Evolutionary conservation across 2,797 vertebrate genomes (phyloP).

Genomic region (Sebastes itinus): DNA sequence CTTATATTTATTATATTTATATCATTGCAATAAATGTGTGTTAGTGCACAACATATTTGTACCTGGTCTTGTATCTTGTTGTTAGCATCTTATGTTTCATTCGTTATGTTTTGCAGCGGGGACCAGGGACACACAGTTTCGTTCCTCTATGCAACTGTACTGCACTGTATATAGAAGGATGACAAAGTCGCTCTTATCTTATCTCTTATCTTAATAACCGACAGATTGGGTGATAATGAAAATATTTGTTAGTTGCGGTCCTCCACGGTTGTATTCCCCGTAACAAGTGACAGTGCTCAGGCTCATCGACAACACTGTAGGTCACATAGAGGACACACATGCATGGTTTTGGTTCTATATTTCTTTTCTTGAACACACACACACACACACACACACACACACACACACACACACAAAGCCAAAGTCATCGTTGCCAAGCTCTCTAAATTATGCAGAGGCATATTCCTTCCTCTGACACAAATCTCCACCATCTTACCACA

Average conservation of each 20-base stretch:
- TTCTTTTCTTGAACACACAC: conserved; percentile 8
- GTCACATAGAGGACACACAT: conserved; percentile 31
- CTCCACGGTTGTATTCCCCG: background rate
- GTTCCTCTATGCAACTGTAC: background rate
- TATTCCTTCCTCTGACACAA: conserved; percentile 58
- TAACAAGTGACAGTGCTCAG: background rate
- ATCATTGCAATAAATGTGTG: background rate
- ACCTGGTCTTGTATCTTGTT: background rate
- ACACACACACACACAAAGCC: background rate
- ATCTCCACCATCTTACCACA: conserved; percentile 68
- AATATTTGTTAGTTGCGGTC: background rate
- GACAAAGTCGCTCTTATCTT: background rate
- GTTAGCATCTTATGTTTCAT: background rate
- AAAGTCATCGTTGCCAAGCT: conserved; percentile 11
- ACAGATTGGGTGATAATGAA: background rate
- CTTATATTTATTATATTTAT: background rate
- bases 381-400: background rate
- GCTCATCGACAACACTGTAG: conserved; percentile 7
- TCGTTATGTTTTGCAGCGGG: background rate
- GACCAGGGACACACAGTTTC: background rate
- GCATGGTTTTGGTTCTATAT: background rate
- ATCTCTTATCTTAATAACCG: background rate
- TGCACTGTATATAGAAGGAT: background rate
- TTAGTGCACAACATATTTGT: background rate
- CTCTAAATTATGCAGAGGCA: conserved; percentile 67